Conservation (phyloP, 2,797 vertebrate genomes). For the Taeniopygia guttata region DNA sequence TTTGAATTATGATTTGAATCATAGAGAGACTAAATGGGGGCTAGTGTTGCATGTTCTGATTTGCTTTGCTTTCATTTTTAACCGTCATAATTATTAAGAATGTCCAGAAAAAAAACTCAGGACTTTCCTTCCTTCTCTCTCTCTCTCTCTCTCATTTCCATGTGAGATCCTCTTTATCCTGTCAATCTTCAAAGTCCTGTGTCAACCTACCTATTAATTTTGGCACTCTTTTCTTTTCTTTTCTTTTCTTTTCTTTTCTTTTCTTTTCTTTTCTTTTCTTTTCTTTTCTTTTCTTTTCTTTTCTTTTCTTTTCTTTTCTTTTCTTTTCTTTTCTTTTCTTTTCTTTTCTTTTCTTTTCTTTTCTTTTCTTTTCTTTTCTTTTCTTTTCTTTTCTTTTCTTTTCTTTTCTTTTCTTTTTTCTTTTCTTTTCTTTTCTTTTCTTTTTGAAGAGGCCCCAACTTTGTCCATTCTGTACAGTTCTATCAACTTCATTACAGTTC, state of each 20-base stretch:
- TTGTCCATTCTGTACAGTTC: neutral
- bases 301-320: too few species aligned
- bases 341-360: too few species aligned
- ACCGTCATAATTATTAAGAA: neutral
- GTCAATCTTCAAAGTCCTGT: neutral
- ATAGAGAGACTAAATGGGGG: neutral
- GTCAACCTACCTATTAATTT: neutral
- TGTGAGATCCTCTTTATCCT: neutral
- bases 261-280: too few species aligned
- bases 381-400: too few species aligned
- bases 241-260: neutral
- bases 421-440: too few species aligned
- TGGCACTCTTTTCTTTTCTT: neutral
- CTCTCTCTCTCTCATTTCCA: neutral
- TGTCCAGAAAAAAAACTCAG: neutral
- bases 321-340: too few species aligned
- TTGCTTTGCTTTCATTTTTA: neutral
- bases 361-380: too few species aligned
- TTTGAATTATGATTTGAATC: neutral
- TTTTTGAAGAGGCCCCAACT: neutral
- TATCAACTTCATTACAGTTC: neutral
- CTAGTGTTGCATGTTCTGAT: rapidly evolving
- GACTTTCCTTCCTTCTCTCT: neutral
- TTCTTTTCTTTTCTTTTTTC: too few species aligned
- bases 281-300: too few species aligned